These are phyloP conservation scores for Brassicogethes aeneus DNA, from an alignment of 2,888 invertebrate species.

Conservation along the genomic window DNA sequence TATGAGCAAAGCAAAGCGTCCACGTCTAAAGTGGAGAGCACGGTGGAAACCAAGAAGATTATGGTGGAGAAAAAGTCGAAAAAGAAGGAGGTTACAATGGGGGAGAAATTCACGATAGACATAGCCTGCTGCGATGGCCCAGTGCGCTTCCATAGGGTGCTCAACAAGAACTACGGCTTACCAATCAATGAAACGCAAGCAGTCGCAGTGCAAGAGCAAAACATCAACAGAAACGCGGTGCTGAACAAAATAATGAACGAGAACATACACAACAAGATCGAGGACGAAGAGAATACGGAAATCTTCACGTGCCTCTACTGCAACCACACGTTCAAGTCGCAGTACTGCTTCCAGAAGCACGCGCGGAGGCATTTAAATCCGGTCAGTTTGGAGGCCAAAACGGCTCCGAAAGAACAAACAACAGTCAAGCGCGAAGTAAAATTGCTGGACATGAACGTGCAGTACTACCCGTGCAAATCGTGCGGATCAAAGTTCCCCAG, in stretches of 20 bases:
- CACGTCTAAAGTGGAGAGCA: constrained; percentile 15
- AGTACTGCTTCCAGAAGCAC: constrained; percentile 80
- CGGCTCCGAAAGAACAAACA: constrained; percentile 20
- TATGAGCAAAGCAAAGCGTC: constrained; percentile 18
- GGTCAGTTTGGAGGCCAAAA: constrained; percentile 40
- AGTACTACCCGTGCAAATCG: constrained; percentile 89
- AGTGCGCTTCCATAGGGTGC: constrained; percentile 74
- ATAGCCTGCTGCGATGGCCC: constrained; percentile 91
- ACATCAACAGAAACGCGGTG: constrained; percentile 30
- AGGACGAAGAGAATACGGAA: constrained; percentile 33
- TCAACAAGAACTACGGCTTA: constrained; percentile 69
- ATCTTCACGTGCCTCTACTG: constrained; percentile 65
- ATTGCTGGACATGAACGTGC: constrained; percentile 67
- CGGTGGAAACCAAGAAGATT: constrained; percentile 11
- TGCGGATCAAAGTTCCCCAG: constrained; percentile 89
- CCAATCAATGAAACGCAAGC: constrained; percentile 29
- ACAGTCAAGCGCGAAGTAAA: constrained; percentile 49
- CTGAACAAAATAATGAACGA: constrained; percentile 40
- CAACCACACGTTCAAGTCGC: constrained; percentile 72
- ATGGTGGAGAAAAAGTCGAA: constrained; percentile 15
- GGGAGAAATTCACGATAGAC: constrained; percentile 61
- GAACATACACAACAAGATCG: constrained; percentile 34
- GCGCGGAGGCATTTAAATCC: constrained; percentile 60
- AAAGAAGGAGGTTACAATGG: constrained; percentile 8
- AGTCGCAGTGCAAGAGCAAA: constrained; percentile 23